These are phyloP conservation scores for Helobdella robusta DNA, from an alignment of 2,888 invertebrate genomes.

Conservation along the genomic window DNA sequence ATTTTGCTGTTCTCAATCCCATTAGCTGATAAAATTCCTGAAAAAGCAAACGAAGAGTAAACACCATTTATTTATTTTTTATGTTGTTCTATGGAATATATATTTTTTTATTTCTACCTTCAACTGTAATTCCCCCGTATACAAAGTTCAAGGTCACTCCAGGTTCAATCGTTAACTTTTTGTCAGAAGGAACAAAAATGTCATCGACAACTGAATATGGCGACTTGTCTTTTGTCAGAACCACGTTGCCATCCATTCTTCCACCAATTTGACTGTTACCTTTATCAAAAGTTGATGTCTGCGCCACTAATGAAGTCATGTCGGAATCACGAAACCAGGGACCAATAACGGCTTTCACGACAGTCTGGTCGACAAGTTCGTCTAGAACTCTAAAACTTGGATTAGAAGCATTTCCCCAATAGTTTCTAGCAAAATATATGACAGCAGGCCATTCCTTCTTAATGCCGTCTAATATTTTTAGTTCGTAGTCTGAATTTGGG, in stretches of 20 bases:
- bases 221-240: background rate
- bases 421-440: conserved; percentile 20
- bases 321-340: conserved; percentile 19
- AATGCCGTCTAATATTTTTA: background rate
- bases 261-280: conserved; percentile 19
- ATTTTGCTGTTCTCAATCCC: conserved; percentile 13
- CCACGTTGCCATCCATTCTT: background rate
- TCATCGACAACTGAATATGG: conserved; percentile 26
- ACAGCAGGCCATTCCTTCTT: background rate
- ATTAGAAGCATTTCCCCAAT: conserved; percentile 5
- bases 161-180: conserved; percentile 14
- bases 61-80: no score
- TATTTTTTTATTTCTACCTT: conserved; percentile 21
- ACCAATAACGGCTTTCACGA: background rate
- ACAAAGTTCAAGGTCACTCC: conserved; percentile 19
- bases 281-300: background rate
- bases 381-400: conserved; percentile 15
- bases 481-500: background rate
- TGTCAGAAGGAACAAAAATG: conserved; percentile 23
- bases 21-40: conserved; percentile 15
- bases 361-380: conserved; percentile 6
- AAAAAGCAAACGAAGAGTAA: no score
- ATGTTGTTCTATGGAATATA: background rate
- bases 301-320: conserved; percentile 1
- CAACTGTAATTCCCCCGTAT: conserved; percentile 22